Base-by-base conservation (phyloP, 2,888 invertebrate genomes). In the Kuschelorhynchus macadamiae region DNA sequence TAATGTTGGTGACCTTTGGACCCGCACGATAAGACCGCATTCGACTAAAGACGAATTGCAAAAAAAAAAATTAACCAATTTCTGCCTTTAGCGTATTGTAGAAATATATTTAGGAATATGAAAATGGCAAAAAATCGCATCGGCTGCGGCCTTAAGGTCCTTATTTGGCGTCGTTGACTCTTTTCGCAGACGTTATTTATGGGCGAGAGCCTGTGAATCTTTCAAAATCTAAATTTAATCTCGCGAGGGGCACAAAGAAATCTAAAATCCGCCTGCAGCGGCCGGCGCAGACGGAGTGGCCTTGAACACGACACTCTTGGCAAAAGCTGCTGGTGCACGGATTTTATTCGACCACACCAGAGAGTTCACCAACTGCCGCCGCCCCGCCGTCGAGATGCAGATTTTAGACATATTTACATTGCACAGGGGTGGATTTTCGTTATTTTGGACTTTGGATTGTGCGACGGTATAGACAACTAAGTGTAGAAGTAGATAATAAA, bases 231-330 rank as follows among this genome's bases (percentile, higher is more conserved):
- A 64, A 69, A 69, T 64, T 60, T 69, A 68, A 50, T 62, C 56
- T 53, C 12, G 53, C 60, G 56, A 62, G 44, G 47, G 36, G 57
- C 57, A 66, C 61, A 70, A 70, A 70, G 67, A 67, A 67, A 66
- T 56, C 70, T 63, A 70, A 67, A 67, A 62, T 52, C 62, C 62
- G 62, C 62, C 62, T 62, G 50, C 60, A 36, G 55, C 59, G 32
- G 32, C 52, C 46, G 39, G 55, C 39, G 42, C 50, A 71, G 71
- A 71, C 71, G 17, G 67, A 42, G 39, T 63, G 71, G 42, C 71
- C 71, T 71, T 71, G 71, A 71, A 71, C 56, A 71, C 59, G 49
- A 67, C 71, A 67, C 64, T 67, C 60, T 71, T 64, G 71, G 71
- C 71, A 21, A 65, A 70, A 53, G 70, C 62, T n/a, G n/a, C n/a